These are phyloP conservation scores for Ormyrus nitidulus DNA, from an alignment of 2,888 invertebrate species.

Conservation along the genomic window DNA sequence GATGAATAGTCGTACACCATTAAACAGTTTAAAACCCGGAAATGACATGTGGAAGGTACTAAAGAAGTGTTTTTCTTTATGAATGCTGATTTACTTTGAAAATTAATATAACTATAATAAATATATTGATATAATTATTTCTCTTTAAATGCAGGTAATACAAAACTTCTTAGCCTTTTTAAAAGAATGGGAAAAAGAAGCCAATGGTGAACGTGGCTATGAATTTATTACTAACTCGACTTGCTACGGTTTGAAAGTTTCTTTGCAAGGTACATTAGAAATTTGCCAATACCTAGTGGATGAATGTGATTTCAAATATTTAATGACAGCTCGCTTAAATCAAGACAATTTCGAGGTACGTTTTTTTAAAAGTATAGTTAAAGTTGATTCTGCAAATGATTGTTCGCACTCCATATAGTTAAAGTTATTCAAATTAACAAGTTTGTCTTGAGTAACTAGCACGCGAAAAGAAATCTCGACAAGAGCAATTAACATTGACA, in stretches of 20 bases:
- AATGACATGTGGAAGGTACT: conserved; percentile 8
- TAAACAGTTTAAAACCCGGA: conserved; percentile 1
- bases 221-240: conserved; percentile 40
- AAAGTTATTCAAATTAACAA: too few species aligned
- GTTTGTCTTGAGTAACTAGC: too few species aligned
- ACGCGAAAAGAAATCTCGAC: too few species aligned
- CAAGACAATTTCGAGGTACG: conserved; percentile 58
- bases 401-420: too few species aligned
- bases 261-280: conserved; percentile 37
- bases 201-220: conserved; percentile 3
- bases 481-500: too few species aligned
- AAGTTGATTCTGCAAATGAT: too few species aligned
- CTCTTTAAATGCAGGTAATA: conserved; percentile 31
- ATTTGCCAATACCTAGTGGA: conserved; percentile 45
- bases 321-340: conserved; percentile 58
- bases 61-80: neutral
- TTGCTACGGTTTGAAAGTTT: conserved; percentile 45
- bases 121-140: conserved; percentile 2
- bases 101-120: neutral
- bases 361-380: neutral
- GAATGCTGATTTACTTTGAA: neutral
- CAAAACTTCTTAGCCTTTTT: conserved; percentile 42
- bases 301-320: conserved; percentile 44
- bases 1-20: conserved; percentile 18
- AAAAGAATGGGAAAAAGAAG: conserved; percentile 35